A percentile compares a stretch with the other conserved stretches of the same genome.
Conservation (phyloP, 2,797 vertebrate genomes). For the Enteromius treurensis region DNA sequence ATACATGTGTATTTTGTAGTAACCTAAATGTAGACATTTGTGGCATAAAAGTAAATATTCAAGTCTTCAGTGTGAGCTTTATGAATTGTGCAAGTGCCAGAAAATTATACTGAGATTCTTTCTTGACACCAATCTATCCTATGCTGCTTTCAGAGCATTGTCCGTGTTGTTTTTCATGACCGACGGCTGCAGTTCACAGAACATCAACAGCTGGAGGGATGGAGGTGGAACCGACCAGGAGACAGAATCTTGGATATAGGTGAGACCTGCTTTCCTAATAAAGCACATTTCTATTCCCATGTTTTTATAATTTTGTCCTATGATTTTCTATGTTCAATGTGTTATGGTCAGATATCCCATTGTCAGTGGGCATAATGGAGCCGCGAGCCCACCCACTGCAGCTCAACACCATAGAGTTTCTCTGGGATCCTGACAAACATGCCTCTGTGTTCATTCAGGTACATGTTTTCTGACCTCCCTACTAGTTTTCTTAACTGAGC, state of each 20-base stretch:
- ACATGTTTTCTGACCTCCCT: background rate
- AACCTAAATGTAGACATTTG: background rate
- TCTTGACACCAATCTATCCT: conserved; percentile 21
- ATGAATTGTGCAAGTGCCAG: background rate
- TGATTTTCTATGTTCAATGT: background rate
- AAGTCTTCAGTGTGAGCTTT: background rate
- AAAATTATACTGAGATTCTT: background rate
- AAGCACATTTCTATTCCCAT: background rate
- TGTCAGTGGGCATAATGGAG: conserved; percentile 91
- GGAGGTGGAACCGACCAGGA: conserved; percentile 93
- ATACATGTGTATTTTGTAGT: background rate
- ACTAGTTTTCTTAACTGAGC: background rate
- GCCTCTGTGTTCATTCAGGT: conserved; percentile 93
- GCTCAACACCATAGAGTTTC: conserved; percentile 92
- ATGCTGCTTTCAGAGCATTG: conserved; percentile 82
- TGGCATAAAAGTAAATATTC: background rate
- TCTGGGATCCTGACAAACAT: conserved; percentile 91
- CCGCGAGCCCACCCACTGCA: conserved; percentile 87
- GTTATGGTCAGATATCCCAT: conserved; percentile 84
- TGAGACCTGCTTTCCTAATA: conserved; percentile 61
- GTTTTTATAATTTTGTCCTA: background rate
- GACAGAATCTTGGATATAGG: conserved; percentile 93
- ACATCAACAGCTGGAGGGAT: conserved; percentile 93
- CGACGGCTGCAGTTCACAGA: conserved; percentile 92
- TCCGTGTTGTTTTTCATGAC: conserved; percentile 93